Conservation (phyloP, 2,113 vertebrate species). For the Piaya cayana region DNA sequence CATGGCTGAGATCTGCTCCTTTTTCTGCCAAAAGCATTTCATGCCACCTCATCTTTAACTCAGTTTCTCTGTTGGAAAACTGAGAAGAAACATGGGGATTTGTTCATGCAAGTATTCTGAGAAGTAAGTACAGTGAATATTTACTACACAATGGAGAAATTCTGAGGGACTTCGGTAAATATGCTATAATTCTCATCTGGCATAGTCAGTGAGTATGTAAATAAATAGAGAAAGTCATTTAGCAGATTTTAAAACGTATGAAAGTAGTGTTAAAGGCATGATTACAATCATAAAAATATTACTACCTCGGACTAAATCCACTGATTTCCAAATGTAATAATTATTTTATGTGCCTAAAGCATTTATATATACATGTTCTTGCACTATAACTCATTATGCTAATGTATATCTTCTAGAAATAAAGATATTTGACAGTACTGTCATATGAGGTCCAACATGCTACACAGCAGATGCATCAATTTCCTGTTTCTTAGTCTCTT, state of each 20-base stretch:
- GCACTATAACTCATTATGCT: neutral
- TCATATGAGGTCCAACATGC: conserved; percentile 64
- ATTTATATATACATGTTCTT: neutral
- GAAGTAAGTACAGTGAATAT: neutral
- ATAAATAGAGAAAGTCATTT: neutral
- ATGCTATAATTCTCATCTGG: neutral
- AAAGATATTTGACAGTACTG: conserved; percentile 65
- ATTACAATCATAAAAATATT: neutral
- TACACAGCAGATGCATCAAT: conserved; percentile 79
- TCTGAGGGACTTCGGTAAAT: neutral
- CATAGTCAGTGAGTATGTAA: neutral
- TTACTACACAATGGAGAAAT: neutral
- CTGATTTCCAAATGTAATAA: neutral
- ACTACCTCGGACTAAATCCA: neutral
- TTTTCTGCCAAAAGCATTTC: neutral
- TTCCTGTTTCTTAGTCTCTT: conserved; percentile 83
- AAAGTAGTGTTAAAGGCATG: neutral
- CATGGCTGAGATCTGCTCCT: neutral
- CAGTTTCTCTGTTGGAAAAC: neutral
- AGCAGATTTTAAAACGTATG: neutral
- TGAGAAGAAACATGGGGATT: neutral
- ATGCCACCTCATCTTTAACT: neutral
- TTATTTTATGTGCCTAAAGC: neutral
- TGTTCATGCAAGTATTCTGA: neutral
- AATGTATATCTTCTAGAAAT: conserved; percentile 46